A percentile compares a stretch with the other conserved stretches of the same genome.
These are phyloP conservation scores for Dinoponera quadriceps DNA, from an alignment of 1,140 invertebrate species.

Conservation along the genomic window DNA sequence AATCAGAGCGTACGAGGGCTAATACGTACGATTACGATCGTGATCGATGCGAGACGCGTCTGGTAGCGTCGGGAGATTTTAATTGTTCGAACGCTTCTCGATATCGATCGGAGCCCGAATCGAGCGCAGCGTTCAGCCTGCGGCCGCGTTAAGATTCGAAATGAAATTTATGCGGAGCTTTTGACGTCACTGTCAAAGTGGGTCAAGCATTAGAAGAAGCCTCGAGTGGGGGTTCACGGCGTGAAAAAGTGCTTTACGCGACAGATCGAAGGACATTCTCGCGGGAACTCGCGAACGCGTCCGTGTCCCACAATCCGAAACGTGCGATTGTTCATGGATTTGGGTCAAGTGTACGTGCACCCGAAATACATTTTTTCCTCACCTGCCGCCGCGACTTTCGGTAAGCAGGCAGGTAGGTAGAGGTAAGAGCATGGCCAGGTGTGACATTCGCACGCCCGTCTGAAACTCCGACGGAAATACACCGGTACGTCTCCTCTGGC, in stretches of 20 bases:
- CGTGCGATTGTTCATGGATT: constrained; percentile 7
- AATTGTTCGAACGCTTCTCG: background rate
- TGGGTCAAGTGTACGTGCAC: background rate
- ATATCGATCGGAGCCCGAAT: background rate
- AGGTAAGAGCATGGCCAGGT: too few species aligned
- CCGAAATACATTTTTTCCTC: constrained; percentile 6
- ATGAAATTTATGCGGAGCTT: constrained; percentile 12
- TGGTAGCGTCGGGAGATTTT: background rate
- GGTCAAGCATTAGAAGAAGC: constrained; percentile 23
- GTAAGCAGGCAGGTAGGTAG: too few species aligned
- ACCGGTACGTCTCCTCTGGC: background rate
- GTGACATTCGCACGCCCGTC: background rate
- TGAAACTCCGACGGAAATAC: background rate
- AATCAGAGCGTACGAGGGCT: background rate
- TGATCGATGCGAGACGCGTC: background rate
- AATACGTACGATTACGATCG: background rate
- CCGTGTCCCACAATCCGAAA: constrained; percentile 22
- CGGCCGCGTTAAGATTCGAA: background rate
- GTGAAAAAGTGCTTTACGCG: constrained; percentile 29
- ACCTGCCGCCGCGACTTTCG: background rate
- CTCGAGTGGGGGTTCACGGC: background rate
- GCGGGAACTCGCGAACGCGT: background rate
- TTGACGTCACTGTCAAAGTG: constrained; percentile 21
- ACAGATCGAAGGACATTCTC: constrained; percentile 24
- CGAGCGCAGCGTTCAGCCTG: background rate